Evolutionary conservation across 2,888 invertebrate species (phyloP).

Genomic region (Idaea biselata): DNA sequence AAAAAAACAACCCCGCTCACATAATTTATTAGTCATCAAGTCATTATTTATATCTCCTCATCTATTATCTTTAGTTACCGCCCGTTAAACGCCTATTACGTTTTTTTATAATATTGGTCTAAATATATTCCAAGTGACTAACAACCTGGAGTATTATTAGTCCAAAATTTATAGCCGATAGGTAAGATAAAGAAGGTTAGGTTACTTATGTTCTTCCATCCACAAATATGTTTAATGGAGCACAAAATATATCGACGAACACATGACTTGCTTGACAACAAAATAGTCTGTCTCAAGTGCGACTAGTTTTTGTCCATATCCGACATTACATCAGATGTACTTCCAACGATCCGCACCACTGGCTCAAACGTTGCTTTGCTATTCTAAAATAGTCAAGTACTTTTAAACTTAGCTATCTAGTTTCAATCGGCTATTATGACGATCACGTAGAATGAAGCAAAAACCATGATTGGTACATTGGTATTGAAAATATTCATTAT

Average conservation of each 20-base stretch:
- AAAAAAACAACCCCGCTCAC: no score
- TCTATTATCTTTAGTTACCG: no score
- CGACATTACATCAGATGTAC: slow-evolving; percentile 55
- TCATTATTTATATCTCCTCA: no score
- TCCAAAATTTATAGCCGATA: background rate
- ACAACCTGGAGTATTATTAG: no score
- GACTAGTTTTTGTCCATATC: slow-evolving; percentile 58
- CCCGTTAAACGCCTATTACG: no score
- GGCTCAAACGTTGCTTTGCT: slow-evolving; percentile 17
- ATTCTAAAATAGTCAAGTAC: background rate
- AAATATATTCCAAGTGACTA: no score
- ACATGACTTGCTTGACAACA: slow-evolving; percentile 40
- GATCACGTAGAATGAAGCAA: background rate
- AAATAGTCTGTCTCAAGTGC: slow-evolving; percentile 47
- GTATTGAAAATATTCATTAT: background rate
- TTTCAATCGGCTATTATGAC: background rate
- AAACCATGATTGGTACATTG: background rate
- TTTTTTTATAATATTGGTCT: no score
- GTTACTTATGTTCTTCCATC: slow-evolving; percentile 5
- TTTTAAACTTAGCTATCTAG: background rate
- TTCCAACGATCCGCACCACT: slow-evolving; percentile 32
- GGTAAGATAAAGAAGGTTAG: background rate
- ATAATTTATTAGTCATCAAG: no score
- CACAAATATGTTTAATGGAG: slow-evolving; percentile 24
- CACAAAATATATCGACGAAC: slow-evolving; percentile 55